Evolutionary conservation across 1,140 invertebrate genomes (phyloP).

Genomic region (Homalodisca vitripennis): DNA sequence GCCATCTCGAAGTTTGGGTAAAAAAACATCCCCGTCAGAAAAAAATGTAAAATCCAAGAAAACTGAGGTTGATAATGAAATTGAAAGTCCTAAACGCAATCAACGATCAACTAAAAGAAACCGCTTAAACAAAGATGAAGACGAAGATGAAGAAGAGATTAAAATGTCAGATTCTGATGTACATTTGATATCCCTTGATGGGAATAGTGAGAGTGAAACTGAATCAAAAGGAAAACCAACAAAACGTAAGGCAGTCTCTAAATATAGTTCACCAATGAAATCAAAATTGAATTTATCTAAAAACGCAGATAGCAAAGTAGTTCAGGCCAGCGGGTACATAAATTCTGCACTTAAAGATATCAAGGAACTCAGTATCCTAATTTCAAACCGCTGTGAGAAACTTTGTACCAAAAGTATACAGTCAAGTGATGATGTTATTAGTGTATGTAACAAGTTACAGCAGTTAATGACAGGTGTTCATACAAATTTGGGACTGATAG

Average conservation of each 20-base stretch:
- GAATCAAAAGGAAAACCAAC: not conserved
- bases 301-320: not conserved
- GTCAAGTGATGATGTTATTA: not conserved
- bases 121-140: not conserved
- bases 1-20: too few species aligned
- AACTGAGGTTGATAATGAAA: not conserved
- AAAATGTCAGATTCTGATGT: not conserved
- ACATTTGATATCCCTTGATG: not conserved
- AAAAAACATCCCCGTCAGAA: not conserved
- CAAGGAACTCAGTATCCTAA: not conserved
- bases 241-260: not conserved
- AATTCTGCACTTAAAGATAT: slow-evolving; percentile 15
- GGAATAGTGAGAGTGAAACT: not conserved
- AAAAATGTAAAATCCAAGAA: not conserved
- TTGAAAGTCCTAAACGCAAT: not conserved
- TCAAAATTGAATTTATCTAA: not conserved
- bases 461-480: not conserved
- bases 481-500: not conserved
- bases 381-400: slow-evolving; percentile 1
- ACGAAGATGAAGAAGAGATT: slow-evolving; percentile 14
- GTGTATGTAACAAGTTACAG: not conserved
- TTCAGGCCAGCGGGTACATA: not conserved
- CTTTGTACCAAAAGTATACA: not conserved
- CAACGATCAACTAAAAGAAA: not conserved
- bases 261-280: not conserved